phyloP scores from a whole-genome alignment of 37 sponge, comb jelly and placozoan genomes.

The Theonella swinhoei region DNA sequence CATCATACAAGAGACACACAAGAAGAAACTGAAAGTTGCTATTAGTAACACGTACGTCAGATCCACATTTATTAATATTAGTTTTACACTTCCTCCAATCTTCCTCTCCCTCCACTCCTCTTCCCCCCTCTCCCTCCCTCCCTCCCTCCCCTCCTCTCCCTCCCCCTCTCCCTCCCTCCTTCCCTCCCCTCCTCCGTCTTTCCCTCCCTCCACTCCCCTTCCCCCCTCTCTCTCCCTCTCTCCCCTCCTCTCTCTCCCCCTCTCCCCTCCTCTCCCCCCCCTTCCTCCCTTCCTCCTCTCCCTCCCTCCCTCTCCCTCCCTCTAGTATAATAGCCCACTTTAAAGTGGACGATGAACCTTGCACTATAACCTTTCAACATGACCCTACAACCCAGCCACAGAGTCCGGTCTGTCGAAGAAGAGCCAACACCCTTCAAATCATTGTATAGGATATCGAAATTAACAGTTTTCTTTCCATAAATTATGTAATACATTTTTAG shows the following conservation, averaged over 20 bases:
- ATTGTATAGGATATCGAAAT: constrained; percentile 5
- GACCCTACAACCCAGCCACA: constrained; percentile 3
- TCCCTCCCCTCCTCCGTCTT: too few species aligned
- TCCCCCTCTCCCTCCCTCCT: too few species aligned
- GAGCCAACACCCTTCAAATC: constrained; percentile 43
- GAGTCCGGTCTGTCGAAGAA: constrained; percentile 49
- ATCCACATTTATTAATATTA: too few species aligned
- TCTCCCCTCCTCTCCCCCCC: neutral
- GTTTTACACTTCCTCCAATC: too few species aligned
- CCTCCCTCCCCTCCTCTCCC: too few species aligned
- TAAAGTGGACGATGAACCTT: constrained; percentile 37
- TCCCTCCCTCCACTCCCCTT: too few species aligned
- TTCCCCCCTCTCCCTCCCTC: too few species aligned
- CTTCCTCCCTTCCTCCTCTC: neutral
- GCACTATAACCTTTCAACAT: constrained; percentile 35
- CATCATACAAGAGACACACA: constrained; percentile 54
- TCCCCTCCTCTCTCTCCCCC: too few species aligned
- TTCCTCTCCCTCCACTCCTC: too few species aligned
- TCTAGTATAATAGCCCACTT: constrained; percentile 39
- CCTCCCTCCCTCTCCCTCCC: neutral
- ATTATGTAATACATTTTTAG: too few species aligned
- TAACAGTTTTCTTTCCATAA: neutral
- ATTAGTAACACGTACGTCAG: constrained; percentile 46
- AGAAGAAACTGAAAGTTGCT: constrained; percentile 26
- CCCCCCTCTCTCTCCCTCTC: too few species aligned